Evolutionary conservation across 1,140 invertebrate species (phyloP).

Genomic region (Polypedilum pembai): DNA sequence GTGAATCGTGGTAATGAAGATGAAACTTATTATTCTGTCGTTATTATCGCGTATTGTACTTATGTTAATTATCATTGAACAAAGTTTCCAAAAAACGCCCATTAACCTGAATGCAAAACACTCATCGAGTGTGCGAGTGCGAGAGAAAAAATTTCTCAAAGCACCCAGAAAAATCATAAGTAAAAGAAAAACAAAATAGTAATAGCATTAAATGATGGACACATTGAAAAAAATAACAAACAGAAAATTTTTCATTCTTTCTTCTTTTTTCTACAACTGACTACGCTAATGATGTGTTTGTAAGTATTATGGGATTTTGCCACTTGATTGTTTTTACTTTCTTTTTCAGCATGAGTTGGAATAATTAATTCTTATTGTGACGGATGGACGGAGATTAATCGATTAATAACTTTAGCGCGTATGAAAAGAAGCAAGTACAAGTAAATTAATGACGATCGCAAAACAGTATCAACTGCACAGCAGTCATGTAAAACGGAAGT

Average conservation of each 20-base stretch:
- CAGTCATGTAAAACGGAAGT: too few species aligned
- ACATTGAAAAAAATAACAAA: neutral
- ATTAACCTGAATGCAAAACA: slow-evolving; percentile 8
- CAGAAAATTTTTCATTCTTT: neutral
- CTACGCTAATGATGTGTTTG: too few species aligned
- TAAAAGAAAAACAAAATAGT: neutral
- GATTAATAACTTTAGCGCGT: too few species aligned
- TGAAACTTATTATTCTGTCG: slow-evolving; percentile 12
- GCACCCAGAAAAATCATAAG: neutral
- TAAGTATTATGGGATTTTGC: too few species aligned
- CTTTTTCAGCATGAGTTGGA: too few species aligned
- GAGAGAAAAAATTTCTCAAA: neutral
- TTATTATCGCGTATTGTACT: slow-evolving; percentile 12
- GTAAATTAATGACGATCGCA: too few species aligned
- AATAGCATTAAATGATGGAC: neutral
- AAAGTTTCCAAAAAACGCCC: neutral
- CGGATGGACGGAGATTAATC: too few species aligned
- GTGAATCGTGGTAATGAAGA: slow-evolving; percentile 16
- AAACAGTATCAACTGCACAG: too few species aligned
- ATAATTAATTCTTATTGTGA: too few species aligned
- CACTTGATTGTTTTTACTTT: too few species aligned
- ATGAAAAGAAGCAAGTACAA: too few species aligned
- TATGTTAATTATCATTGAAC: slow-evolving; percentile 19
- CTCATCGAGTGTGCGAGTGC: too few species aligned
- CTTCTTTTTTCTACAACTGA: neutral